phyloP scores from a whole-genome alignment of 2,888 invertebrate genomes.

The Oxyscelio sp. region DNA sequence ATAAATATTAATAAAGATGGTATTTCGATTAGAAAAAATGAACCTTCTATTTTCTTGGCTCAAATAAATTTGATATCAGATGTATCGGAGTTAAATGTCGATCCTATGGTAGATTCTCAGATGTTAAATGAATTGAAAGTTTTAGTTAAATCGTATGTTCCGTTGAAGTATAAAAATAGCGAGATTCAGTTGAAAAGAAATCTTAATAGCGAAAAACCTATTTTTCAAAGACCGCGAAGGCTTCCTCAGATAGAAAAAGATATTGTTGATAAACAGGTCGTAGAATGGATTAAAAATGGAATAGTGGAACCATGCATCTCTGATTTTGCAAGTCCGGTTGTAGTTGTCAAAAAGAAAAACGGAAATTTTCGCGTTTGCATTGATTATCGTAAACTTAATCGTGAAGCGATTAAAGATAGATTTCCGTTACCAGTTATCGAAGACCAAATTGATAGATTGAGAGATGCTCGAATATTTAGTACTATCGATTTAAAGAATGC shows the following conservation, averaged over 20 bases:
- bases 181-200: slow-evolving; percentile 77
- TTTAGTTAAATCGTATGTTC: slow-evolving; percentile 73
- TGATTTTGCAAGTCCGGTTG: slow-evolving; percentile 11
- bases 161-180: slow-evolving; percentile 69
- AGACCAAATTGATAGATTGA: neutral
- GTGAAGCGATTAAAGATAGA: neutral
- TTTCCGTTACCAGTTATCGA: neutral
- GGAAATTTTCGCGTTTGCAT: slow-evolving; percentile 59
- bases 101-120: too few relatives aligned
- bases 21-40: slow-evolving; percentile 19
- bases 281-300: slow-evolving; percentile 14
- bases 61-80: slow-evolving; percentile 7
- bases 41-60: slow-evolving; percentile 7
- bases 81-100: neutral
- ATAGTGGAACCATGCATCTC: slow-evolving; percentile 58
- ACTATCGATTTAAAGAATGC: slow-evolving; percentile 55
- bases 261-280: slow-evolving; percentile 20
- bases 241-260: slow-evolving; percentile 42
- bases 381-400: neutral
- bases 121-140: too few relatives aligned
- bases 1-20: slow-evolving; percentile 17
- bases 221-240: slow-evolving; percentile 74
- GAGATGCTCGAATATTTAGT: slow-evolving; percentile 25
- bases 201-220: slow-evolving; percentile 76
- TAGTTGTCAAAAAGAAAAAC: slow-evolving; percentile 71